Evolutionary conservation across 2,113 vertebrate species (phyloP).

Genomic region (Rhipidura dahli): DNA sequence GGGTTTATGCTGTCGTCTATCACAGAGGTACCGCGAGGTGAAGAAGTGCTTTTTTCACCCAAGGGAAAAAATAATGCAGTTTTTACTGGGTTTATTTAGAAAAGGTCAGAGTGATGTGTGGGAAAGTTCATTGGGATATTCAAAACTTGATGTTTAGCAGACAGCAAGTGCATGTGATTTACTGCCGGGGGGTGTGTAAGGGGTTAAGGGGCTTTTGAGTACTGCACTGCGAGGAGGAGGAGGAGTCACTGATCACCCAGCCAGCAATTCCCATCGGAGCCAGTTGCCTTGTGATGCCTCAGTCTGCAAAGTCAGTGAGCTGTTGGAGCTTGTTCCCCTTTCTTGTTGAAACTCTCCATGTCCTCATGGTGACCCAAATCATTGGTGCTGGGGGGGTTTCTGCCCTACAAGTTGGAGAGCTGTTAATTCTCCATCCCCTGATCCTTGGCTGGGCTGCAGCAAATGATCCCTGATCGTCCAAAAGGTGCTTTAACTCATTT

Average conservation of each 20-base stretch:
- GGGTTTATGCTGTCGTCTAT: neutral
- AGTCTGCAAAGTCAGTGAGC: neutral
- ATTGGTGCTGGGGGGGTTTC: neutral
- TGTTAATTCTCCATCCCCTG: neutral
- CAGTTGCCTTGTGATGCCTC: rapidly evolving
- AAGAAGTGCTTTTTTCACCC: neutral
- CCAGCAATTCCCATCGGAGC: rapidly evolving
- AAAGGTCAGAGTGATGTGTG: neutral
- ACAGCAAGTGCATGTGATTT: rapidly evolving
- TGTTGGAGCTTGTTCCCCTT: neutral
- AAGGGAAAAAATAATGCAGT: neutral
- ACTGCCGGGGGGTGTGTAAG: neutral
- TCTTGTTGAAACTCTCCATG: neutral
- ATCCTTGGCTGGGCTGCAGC: neutral
- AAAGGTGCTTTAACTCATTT: rapidly evolving
- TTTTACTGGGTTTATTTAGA: neutral
- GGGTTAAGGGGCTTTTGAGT: neutral
- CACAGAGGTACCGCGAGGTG: neutral
- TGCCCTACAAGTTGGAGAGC: rapidly evolving
- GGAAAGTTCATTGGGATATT: neutral
- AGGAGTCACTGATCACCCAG: neutral
- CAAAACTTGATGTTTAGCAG: neutral
- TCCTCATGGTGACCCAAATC: neutral
- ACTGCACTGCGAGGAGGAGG: neutral
- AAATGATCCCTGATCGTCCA: too few relatives aligned